These are phyloP conservation scores for Anhinga anhinga DNA, from an alignment of 2,113 vertebrate genomes.

Conservation along the genomic window DNA sequence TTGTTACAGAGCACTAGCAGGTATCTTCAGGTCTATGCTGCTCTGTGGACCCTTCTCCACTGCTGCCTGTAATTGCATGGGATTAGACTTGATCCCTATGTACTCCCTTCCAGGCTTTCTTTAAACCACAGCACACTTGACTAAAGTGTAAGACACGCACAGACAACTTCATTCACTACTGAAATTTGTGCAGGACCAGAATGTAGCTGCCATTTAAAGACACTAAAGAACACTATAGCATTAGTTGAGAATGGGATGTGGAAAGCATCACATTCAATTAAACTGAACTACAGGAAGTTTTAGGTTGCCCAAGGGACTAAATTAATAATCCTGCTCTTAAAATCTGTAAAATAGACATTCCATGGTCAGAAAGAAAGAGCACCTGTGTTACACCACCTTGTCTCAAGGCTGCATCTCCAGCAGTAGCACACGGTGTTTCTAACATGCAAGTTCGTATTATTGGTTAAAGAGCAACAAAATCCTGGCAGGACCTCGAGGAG, in stretches of 20 bases:
- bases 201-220: not conserved
- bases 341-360: not conserved
- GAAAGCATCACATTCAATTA: not conserved
- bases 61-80: not conserved
- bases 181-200: not conserved
- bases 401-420: not conserved
- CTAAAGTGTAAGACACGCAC: not conserved
- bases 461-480: not conserved
- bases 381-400: not conserved
- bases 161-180: not conserved
- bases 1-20: not conserved
- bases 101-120: not conserved
- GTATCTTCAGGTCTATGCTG: not conserved
- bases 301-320: not conserved
- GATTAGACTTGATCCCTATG: not conserved
- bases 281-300: not conserved
- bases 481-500: not conserved
- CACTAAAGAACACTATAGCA: not conserved
- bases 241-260: not conserved
- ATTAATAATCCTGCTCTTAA: not conserved
- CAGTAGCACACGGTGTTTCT: fast-evolving
- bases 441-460: not conserved
- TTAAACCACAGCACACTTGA: not conserved
- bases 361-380: not conserved
- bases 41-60: not conserved